Evolutionary conservation across 2,888 invertebrate genomes (phyloP).

Genomic region (Taenaris catops): DNA sequence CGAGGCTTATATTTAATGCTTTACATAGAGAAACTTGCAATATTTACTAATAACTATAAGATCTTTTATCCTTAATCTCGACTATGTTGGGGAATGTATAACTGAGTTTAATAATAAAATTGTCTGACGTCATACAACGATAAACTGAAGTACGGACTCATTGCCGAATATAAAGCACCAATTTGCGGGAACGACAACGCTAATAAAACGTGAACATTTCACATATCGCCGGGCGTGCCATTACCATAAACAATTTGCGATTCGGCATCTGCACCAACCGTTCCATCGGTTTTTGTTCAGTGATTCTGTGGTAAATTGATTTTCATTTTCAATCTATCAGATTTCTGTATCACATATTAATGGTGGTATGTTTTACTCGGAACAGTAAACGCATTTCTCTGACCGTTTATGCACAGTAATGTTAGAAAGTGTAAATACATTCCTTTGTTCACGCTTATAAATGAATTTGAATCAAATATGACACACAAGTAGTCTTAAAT

Average conservation of each 20-base stretch:
- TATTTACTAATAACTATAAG: too few species aligned
- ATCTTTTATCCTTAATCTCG: neutral
- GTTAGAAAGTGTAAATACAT: too few species aligned
- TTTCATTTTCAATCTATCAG: slow-evolving; percentile 12
- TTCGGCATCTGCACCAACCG: slow-evolving; percentile 47
- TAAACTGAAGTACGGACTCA: slow-evolving; percentile 14
- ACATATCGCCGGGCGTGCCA: slow-evolving; percentile 41
- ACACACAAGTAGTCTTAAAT: too few species aligned
- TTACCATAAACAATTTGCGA: slow-evolving; percentile 66
- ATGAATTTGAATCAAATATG: too few species aligned
- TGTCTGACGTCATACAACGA: slow-evolving; percentile 7
- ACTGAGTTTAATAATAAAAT: slow-evolving; percentile 6
- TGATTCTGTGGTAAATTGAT: slow-evolving; percentile 14
- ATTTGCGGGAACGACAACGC: slow-evolving; percentile 30
- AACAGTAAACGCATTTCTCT: too few species aligned
- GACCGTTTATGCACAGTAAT: too few species aligned
- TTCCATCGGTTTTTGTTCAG: slow-evolving; percentile 46
- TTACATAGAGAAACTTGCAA: too few species aligned
- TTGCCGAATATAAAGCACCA: slow-evolving; percentile 29
- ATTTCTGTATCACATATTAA: too few species aligned
- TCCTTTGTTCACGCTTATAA: too few species aligned
- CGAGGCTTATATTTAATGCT: too few species aligned
- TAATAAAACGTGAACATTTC: slow-evolving; percentile 56
- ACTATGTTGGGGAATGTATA: slow-evolving; percentile 7
- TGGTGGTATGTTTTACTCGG: too few species aligned